phyloP scores from a whole-genome alignment of 2,888 invertebrate genomes.

The Pemphredon lugubris region DNA sequence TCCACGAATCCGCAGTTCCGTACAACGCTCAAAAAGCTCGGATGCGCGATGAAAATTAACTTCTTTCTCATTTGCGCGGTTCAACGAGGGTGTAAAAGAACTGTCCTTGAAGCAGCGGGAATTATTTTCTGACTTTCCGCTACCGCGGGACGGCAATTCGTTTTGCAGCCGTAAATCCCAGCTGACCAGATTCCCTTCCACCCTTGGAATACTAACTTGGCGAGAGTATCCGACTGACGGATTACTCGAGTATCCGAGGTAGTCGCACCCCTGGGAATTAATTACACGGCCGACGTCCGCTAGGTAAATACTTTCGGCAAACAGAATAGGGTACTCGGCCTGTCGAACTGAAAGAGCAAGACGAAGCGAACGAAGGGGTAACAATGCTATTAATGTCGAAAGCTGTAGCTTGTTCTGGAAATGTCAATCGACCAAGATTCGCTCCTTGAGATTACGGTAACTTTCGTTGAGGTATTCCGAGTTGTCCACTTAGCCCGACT shows the following conservation, averaged over 20 bases:
- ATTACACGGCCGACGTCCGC: slow-evolving; percentile 42
- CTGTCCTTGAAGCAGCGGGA: background rate
- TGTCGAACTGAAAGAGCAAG: background rate
- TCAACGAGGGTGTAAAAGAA: background rate
- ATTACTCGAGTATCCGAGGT: slow-evolving; percentile 39
- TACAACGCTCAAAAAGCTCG: too few relatives aligned
- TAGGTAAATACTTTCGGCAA: slow-evolving; percentile 46
- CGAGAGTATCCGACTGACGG: slow-evolving; percentile 39
- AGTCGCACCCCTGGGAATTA: slow-evolving; percentile 46
- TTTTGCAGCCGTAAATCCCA: background rate
- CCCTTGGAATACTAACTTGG: slow-evolving; percentile 5
- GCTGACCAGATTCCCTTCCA: slow-evolving; percentile 15
- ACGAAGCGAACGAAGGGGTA: background rate
- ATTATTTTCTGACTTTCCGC: slow-evolving; percentile 15
- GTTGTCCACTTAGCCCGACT: too few relatives aligned
- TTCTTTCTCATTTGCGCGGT: background rate
- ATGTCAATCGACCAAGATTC: too few relatives aligned
- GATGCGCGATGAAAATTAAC: too few relatives aligned
- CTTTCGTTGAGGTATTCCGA: too few relatives aligned
- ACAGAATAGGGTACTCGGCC: slow-evolving; percentile 10
- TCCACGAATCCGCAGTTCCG: too few relatives aligned
- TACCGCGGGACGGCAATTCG: background rate
- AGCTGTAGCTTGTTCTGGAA: too few relatives aligned
- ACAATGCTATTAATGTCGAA: too few relatives aligned
- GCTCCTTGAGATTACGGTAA: too few relatives aligned